Evolutionary conservation across 2,888 invertebrate species (phyloP).

Genomic region (Liodrosophila aerea): DNA sequence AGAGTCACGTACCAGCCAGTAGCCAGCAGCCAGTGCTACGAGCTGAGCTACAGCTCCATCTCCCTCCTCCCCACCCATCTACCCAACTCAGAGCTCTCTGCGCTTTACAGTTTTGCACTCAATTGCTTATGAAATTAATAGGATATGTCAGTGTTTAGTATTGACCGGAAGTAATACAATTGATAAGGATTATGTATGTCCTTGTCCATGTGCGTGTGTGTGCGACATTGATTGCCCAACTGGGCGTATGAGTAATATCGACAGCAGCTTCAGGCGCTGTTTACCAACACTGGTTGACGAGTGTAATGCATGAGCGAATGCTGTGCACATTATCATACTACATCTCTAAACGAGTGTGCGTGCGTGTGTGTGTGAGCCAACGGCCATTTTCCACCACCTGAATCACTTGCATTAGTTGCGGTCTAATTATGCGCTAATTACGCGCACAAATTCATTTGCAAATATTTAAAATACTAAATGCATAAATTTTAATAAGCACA

Average conservation of each 20-base stretch:
- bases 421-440: conserved; percentile 21
- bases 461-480: conserved; percentile 1
- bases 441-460: not conserved
- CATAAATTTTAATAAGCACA: too few species aligned
- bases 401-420: conserved; percentile 23
- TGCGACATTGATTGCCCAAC: conserved; percentile 66
- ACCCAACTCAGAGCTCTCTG: conserved; percentile 23
- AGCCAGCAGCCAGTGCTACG: conserved; percentile 15
- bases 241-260: conserved; percentile 75
- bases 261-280: conserved; percentile 40
- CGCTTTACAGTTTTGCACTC: conserved; percentile 77
- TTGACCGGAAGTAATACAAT: conserved; percentile 78
- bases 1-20: conserved; percentile 66
- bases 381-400: not conserved
- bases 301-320: conserved; percentile 17
- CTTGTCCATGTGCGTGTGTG: conserved; percentile 12
- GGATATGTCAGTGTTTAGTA: conserved; percentile 78
- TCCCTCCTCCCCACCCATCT: conserved; percentile 7
- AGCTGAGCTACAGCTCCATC: conserved; percentile 18
- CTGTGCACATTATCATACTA: conserved; percentile 52
- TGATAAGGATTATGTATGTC: conserved; percentile 74
- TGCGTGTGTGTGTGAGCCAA: not conserved
- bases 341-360: too few species aligned
- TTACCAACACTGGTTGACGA: not conserved
- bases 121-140: conserved; percentile 79